Base-by-base conservation (phyloP, 2,797 vertebrate species). In the Anniella stebbinsi region DNA sequence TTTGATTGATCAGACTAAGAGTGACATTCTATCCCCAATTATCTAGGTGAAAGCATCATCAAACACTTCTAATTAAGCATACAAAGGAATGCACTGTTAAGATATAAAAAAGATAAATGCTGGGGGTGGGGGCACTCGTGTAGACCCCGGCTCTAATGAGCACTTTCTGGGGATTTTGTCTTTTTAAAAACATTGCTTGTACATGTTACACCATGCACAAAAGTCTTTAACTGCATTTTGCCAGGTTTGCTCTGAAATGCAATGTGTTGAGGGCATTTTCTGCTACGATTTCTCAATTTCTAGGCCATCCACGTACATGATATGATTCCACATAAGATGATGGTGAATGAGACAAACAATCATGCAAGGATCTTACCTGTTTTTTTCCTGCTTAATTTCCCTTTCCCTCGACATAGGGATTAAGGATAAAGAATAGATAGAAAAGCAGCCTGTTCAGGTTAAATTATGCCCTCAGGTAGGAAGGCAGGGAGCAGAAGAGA, bases 141-240 rank as follows among this genome's bases (percentile, higher is more conserved):
- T 11, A 76, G 54, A 45, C 17, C n/a, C 23, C n/a, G 33, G n/a
- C 33, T 57, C 28, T 66, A 87, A 81, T 9, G 5, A 72, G 13
- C 69, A 57, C 2, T 66, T 15, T 60, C n/a, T 63, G 17, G 12
- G 2, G 33, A 63, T 77, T 28, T 86, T 41, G 89, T 70, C 23
- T 90, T 92, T 28, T 85, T 87, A 66, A 41, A 83, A 51, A 70
- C 87, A 3, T 3, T 30, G 17, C 30, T 63, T 38, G 28, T 48
- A 9, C 33, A 76, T 33, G 38, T 25, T 69, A 48, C 15, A 2
- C 30, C 77, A 21, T 33, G 2, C 21, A 0, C 41, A 78, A 51
- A 92, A 93, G 90, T 36, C 66, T 83, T 84, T 90, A 3, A 33
- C 1, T 36, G 9, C 33, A 1, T 72, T n/a, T 89, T 94, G 81